These are phyloP conservation scores for Bufotes viridis DNA, from an alignment of 2,797 vertebrate species.

Conservation along the genomic window DNA sequence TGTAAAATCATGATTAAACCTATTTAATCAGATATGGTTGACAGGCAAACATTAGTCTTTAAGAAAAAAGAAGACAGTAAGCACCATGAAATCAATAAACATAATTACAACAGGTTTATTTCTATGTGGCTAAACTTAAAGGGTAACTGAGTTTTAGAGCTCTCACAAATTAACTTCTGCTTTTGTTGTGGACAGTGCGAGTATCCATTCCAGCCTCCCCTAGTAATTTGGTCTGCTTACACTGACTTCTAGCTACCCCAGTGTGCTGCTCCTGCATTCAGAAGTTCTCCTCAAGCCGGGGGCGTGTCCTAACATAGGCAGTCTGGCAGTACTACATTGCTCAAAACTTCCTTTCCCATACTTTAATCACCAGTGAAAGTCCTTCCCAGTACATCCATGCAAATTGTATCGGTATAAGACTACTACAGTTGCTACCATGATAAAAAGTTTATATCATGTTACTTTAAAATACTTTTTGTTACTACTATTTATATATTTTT, in stretches of 20 bases:
- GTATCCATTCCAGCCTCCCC: too few species aligned
- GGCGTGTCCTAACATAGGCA: too few species aligned
- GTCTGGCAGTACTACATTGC: too few species aligned
- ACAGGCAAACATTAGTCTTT: constrained; percentile 69
- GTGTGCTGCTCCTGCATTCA: too few species aligned
- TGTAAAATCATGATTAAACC: constrained; percentile 64
- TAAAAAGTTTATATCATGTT: not conserved
- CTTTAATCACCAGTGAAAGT: too few species aligned
- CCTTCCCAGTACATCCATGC: constrained; percentile 10
- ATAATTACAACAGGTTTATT: constrained; percentile 71
- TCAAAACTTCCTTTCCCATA: too few species aligned
- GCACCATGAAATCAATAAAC: constrained; percentile 70
- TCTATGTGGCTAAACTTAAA: constrained; percentile 26
- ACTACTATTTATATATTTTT: too few species aligned
- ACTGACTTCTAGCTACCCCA: too few species aligned
- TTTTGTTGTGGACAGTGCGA: too few species aligned
- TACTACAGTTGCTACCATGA: not conserved
- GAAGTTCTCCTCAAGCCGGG: too few species aligned
- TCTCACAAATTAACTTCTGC: too few species aligned
- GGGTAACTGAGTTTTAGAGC: not conserved
- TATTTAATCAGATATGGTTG: constrained; percentile 70
- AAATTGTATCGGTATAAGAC: not conserved
- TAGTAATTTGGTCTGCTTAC: too few species aligned
- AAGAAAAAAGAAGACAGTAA: constrained; percentile 68
- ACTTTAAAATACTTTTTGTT: not conserved